Base-by-base conservation (phyloP, 2,113 vertebrate genomes). In the Petroica traversi region DNA sequence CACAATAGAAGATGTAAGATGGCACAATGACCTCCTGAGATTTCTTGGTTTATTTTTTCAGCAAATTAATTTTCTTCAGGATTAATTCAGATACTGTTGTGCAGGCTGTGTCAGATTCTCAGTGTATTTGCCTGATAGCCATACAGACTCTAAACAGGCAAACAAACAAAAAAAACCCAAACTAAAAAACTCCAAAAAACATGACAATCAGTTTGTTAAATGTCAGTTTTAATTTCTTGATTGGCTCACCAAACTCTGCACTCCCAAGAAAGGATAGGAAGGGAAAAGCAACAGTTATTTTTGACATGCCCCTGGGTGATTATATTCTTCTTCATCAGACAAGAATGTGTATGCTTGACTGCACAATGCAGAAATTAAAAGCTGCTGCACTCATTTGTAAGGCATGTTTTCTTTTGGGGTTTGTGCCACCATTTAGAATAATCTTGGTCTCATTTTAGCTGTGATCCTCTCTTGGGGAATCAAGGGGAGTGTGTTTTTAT, bases 221-320 rank as follows among this genome's bases (percentile, higher is more conserved):
- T 91, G 91, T 97, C 97, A 97, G 79, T 81, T 97, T 96, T 95
- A 96, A 98, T 97, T 97, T 97, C 94, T 96, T 95, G 97, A 97
- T 92, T 97, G 93, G 92, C 85, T 97, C 48, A 78, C 95, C 85
- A 95, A 93, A 92, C 73, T 94, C 92, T 95, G 28, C 51, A 86
- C 75, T 97, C 95, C 51, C 86, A 89, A 92, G 82, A 43, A 97
- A 85, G 34, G 52, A 76, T n/a, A 33, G 38, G 54, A 93, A 85
- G 85, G 28, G 61, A 85, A 73, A 96, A 97, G 89, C 89, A 97
- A 85, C 51, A 97, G 94, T 93, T 72, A 89, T 86, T 95, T 96
- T 92, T 94, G 77, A 92, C 76, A 73, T 97, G 86, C 92, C 95
- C 96, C 63, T 57, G 80, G 90, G 91, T 97, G 84, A 89, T 94